Conservation (phyloP, 2,888 invertebrate genomes). For the Sympetrum striolatum region DNA sequence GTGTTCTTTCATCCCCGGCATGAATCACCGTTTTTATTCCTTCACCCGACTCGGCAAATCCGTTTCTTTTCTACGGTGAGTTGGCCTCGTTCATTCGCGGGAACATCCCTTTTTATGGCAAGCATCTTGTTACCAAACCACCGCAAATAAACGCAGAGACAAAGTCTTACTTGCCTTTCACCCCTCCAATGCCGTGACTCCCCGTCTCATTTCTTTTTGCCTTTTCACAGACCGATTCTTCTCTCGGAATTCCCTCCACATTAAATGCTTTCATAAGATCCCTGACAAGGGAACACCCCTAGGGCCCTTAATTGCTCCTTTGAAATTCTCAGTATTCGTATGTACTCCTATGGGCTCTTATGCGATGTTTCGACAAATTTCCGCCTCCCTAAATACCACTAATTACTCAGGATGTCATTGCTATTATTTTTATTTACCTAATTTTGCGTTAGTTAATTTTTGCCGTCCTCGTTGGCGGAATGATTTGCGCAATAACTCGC, state of each 20-base stretch:
- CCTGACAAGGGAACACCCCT: not conserved
- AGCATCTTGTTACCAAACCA: not conserved
- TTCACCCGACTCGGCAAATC: not conserved
- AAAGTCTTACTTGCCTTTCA: not conserved
- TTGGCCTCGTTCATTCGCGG: conserved; percentile 32
- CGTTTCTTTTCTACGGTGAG: conserved; percentile 11
- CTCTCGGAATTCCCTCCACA: not conserved
- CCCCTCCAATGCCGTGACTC: not conserved
- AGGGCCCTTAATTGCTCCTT: not conserved
- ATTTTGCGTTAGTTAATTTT: too few species aligned
- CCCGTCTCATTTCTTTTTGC: not conserved
- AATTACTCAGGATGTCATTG: too few species aligned
- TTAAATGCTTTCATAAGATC: not conserved
- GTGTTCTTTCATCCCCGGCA: too few species aligned
- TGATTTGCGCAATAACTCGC: too few species aligned
- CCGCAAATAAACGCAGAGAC: not conserved
- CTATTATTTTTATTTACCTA: too few species aligned
- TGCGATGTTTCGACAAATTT: not conserved
- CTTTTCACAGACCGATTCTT: not conserved
- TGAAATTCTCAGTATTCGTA: not conserved
- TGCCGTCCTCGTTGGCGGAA: too few species aligned
- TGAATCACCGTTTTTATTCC: too few species aligned
- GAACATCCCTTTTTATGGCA: not conserved
- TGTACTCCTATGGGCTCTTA: too few species aligned
- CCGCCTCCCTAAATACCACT: not conserved